These are phyloP conservation scores for Corythornis madagascariensis DNA, from an alignment of 2,113 vertebrate genomes.

Conservation along the genomic window DNA sequence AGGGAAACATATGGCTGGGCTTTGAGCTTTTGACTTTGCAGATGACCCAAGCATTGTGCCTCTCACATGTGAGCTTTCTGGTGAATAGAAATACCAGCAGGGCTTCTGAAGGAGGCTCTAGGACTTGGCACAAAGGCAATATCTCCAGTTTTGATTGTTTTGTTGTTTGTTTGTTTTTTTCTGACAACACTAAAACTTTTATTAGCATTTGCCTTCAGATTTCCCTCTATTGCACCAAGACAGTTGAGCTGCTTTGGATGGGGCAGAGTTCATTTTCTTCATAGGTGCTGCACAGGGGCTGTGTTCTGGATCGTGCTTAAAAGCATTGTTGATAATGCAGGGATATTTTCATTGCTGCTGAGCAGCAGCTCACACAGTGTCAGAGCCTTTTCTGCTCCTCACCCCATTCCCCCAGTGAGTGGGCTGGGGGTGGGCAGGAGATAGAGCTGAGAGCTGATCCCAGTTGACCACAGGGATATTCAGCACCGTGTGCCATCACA, in stretches of 20 bases:
- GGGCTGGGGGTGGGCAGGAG: too few species aligned
- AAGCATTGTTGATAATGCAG: background rate
- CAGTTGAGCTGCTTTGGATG: background rate
- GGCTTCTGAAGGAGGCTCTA: background rate
- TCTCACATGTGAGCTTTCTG: background rate
- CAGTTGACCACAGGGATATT: too few species aligned
- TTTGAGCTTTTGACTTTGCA: background rate
- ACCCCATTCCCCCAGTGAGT: background rate
- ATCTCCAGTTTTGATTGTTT: background rate
- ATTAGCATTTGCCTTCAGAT: background rate
- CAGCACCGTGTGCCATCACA: too few species aligned
- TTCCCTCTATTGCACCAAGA: background rate
- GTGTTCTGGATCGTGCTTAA: background rate
- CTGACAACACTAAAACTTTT: background rate
- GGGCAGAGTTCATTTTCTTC: background rate
- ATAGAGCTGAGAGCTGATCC: too few species aligned
- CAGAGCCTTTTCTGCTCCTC: background rate
- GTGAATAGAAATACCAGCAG: background rate
- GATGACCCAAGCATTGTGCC: background rate
- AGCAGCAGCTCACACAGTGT: background rate
- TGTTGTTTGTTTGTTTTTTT: background rate
- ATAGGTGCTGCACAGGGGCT: background rate
- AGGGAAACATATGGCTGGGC: background rate
- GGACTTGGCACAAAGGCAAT: background rate
- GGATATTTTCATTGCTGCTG: background rate